Base-by-base conservation (phyloP, 2,113 vertebrate species). In the Lampris megalopsis region DNA sequence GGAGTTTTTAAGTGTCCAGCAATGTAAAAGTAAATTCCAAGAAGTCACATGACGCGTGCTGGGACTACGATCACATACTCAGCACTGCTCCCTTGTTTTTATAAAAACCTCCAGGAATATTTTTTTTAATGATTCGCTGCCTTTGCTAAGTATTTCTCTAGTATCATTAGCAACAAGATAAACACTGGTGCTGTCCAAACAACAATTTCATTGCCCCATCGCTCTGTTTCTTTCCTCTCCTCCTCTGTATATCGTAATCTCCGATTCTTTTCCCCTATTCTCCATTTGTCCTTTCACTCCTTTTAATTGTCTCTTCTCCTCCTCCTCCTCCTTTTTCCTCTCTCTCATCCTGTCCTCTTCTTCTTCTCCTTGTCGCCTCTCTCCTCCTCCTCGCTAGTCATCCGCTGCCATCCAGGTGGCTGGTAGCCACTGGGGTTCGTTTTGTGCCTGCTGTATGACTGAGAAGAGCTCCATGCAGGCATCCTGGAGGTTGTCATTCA, bases 361-460 rank as follows among this genome's bases (percentile, higher is more conserved):
- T 6, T 35, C 6, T 4, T 9, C 40, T 4, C 8, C 40, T 61
- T 5, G 37, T 13, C 40, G 40, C 40, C 9, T 6, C 40, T 35
- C 10, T 10, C 9, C 1, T 49, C 41, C 37, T 6, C 36, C 38
- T 67, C 49, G 10, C 9, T 41, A 45, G 75, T 92, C 88, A 9
- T 77, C 82, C 1, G 87, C 78, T 57, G 88, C 88, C 58, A 93
- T 90, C 96, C 97, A 98, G 13, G 83, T 74, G 45, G 94, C 94
- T 4, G 96, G 96, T 2, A 97, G 94, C 96, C 97, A 99, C 80
- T 97, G 96, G 3, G 95, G 93, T 58, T 96, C 95, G 0, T 96
- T 93, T 80, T 98, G 96, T 1, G 95, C 96, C 60, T 88, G 91
- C 45, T 93, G 93, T 41, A 97, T 92, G 45, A 92, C 82, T 43